Conservation (phyloP, 2,113 vertebrate genomes). For the Aplodontia rufa region DNA sequence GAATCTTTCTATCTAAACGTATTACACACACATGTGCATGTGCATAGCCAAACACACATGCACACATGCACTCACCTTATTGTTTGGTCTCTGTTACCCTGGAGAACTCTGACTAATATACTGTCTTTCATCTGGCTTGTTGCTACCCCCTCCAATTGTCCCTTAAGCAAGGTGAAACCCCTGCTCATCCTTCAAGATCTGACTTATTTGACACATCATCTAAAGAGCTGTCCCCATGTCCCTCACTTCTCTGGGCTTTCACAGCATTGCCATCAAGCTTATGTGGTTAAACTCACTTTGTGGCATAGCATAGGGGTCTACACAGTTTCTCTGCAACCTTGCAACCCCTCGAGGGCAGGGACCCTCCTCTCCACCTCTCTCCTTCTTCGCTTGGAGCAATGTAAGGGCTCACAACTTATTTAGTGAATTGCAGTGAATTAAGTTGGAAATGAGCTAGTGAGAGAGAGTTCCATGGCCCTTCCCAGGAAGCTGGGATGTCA, state of each 20-base stretch:
- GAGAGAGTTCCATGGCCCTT: neutral
- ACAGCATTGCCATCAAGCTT: neutral
- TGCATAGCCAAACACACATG: neutral
- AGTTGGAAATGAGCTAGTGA: neutral
- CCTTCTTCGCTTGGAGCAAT: neutral
- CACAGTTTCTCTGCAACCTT: neutral
- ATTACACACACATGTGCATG: neutral
- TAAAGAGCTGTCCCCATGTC: neutral
- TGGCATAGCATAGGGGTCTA: neutral
- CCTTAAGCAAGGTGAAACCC: neutral
- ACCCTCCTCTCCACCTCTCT: neutral
- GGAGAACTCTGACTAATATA: neutral
- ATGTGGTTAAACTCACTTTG: neutral
- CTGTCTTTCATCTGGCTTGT: neutral
- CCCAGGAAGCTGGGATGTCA: neutral
- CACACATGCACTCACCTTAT: neutral
- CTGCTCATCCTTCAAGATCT: neutral
- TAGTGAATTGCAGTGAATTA: neutral
- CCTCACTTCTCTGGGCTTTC: neutral
- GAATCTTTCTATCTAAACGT: neutral
- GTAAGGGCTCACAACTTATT: neutral
- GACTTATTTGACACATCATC: neutral
- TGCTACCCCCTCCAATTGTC: no score
- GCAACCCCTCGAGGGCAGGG: neutral
- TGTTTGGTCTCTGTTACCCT: neutral